A percentile compares a stretch with the other conserved stretches of the same genome.
These are phyloP conservation scores for Eupeodes corollae DNA, from an alignment of 1,140 invertebrate genomes.

Conservation along the genomic window DNA sequence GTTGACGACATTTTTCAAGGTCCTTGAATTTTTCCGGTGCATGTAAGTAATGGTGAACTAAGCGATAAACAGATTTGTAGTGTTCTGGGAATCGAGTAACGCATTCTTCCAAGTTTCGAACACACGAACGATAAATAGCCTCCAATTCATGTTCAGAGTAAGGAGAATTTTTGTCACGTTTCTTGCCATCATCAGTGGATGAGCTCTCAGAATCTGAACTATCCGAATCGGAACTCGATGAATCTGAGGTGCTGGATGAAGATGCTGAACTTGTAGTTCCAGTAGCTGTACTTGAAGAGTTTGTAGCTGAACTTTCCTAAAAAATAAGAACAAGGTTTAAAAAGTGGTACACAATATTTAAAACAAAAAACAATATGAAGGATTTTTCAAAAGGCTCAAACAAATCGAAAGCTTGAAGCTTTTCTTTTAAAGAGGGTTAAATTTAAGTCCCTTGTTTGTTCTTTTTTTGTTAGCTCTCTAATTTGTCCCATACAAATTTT, in stretches of 20 bases:
- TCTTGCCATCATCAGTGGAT: conserved; percentile 26
- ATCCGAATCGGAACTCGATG: conserved; percentile 37
- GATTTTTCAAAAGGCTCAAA: too few species aligned
- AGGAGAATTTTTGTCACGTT: conserved; percentile 16
- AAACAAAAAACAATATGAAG: too few species aligned
- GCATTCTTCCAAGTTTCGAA: conserved; percentile 73
- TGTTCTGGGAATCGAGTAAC: conserved; percentile 76
- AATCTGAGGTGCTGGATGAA: background rate
- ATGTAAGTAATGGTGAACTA: conserved; percentile 73
- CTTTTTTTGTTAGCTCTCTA: too few species aligned
- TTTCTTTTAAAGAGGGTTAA: too few species aligned
- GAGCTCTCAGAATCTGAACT: conserved; percentile 37
- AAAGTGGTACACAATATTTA: too few species aligned
- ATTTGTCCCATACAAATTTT: too few species aligned
- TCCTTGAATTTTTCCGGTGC: conserved; percentile 54
- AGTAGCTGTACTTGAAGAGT: too few species aligned
- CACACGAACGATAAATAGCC: conserved; percentile 45
- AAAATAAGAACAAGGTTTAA: too few species aligned
- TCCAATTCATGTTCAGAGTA: conserved; percentile 38
- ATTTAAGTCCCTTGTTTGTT: too few species aligned
- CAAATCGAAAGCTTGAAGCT: too few species aligned
- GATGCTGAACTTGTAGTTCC: background rate
- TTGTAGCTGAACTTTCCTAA: too few species aligned
- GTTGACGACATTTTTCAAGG: conserved; percentile 54
- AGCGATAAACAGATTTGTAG: conserved; percentile 82